Percentiles rank a stretch among this genome's conserved stretches.
Evolutionary conservation across 1,140 invertebrate species (phyloP).

Genomic region (Pogonognathellus flavescens): DNA sequence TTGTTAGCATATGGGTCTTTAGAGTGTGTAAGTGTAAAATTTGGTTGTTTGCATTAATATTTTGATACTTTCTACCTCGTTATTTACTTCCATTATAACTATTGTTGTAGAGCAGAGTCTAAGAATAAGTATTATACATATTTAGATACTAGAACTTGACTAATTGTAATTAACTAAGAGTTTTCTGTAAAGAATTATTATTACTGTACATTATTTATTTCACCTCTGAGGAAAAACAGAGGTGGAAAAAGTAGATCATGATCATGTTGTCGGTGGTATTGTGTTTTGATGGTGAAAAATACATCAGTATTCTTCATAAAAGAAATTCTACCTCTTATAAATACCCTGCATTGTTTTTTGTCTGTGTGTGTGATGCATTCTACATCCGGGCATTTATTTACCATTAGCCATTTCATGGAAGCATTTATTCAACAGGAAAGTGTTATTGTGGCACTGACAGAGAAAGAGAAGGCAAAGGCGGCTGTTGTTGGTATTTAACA

Average conservation of each 20-base stretch:
- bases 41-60: background rate
- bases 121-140: no score
- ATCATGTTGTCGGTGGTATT: conserved; percentile 23
- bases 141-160: no score
- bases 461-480: background rate
- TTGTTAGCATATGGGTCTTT: no score
- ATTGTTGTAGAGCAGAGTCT: background rate
- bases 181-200: conserved; percentile 23
- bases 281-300: conserved; percentile 40
- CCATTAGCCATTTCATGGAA: background rate
- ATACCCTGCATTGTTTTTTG: background rate
- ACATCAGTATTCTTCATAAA: conserved; percentile 50
- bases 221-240: background rate
- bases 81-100: conserved; percentile 3
- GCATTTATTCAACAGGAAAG: background rate
- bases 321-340: background rate
- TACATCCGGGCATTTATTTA: background rate
- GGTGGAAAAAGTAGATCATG: conserved; percentile 10
- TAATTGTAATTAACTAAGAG: background rate
- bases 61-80: background rate
- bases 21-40: background rate
- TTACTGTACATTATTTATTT: conserved; percentile 23
- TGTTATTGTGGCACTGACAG: background rate
- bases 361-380: background rate
- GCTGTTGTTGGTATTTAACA: background rate